These are phyloP conservation scores for Siniperca obscura DNA, from an alignment of 2,797 vertebrate species.

Conservation along the genomic window DNA sequence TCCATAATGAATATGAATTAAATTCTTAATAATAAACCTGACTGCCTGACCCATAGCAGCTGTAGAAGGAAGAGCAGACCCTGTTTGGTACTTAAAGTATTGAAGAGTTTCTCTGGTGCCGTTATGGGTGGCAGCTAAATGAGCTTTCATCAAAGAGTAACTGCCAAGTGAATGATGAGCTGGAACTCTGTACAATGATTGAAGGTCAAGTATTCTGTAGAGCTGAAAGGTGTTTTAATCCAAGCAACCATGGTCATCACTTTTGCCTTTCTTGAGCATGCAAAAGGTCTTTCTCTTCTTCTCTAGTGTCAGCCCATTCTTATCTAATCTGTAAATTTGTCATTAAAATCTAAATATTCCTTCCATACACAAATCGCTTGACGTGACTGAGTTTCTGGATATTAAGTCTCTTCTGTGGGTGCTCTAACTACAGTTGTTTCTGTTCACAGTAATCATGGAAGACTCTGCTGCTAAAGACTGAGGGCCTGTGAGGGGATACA, in stretches of 20 bases:
- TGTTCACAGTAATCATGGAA: constrained; percentile 33
- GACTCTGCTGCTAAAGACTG: not conserved
- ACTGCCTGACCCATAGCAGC: constrained; percentile 2
- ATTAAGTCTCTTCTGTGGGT: not conserved
- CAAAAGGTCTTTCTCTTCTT: not conserved
- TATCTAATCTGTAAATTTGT: not conserved
- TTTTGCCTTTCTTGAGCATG: not conserved
- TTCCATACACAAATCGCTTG: not conserved
- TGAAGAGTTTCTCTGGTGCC: constrained; percentile 12
- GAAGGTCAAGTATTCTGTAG: constrained; percentile 37
- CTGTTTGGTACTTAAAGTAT: not conserved
- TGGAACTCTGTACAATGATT: not conserved
- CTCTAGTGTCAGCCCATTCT: not conserved
- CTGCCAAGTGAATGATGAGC: not conserved
- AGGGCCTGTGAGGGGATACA: not conserved
- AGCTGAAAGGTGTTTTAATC: constrained; percentile 5
- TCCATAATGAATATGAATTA: not conserved
- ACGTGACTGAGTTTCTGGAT: not conserved
- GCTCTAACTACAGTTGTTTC: constrained; percentile 26
- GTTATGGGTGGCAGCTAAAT: not conserved
- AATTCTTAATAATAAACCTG: constrained; percentile 11
- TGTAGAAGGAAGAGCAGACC: constrained; percentile 2
- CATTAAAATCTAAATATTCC: not conserved
- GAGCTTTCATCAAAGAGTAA: constrained; percentile 9
- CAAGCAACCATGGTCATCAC: not conserved